Evolutionary conservation across 2,113 vertebrate species (phyloP).

Genomic region (Carettochelys insculpta): DNA sequence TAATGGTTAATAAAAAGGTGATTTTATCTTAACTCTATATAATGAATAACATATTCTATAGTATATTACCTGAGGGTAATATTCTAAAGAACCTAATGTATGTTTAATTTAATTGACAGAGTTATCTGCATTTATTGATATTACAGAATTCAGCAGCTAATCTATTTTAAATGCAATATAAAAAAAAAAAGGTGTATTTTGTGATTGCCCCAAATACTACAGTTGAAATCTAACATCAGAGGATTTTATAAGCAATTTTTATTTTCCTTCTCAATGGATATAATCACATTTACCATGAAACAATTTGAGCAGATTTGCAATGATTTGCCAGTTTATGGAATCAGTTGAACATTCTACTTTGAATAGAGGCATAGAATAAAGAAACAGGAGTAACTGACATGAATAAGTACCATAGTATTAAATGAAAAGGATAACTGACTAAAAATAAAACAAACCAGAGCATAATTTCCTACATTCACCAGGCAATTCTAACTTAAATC

Average conservation of each 20-base stretch:
- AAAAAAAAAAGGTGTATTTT: constrained; percentile 33
- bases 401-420: constrained; percentile 4
- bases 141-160: constrained; percentile 53
- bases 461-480: neutral
- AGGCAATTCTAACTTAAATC: neutral
- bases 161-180: neutral
- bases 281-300: constrained; percentile 34
- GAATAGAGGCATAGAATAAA: constrained; percentile 52
- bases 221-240: neutral
- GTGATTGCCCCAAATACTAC: neutral
- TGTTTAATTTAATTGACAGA: constrained; percentile 5
- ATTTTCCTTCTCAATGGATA: constrained; percentile 36
- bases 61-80: neutral
- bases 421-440: neutral
- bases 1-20: constrained; percentile 20
- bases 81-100: neutral
- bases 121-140: neutral
- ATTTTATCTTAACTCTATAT: constrained; percentile 22
- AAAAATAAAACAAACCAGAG: neutral
- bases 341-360: constrained; percentile 46
- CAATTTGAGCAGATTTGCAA: constrained; percentile 24
- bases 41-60: neutral
- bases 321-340: constrained; percentile 73
- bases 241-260: neutral
- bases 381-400: constrained; percentile 46